A percentile compares a stretch with the other conserved stretches of the same genome.
phyloP scores from a whole-genome alignment of 2,113 vertebrate species.

The Mastomys coucha region DNA sequence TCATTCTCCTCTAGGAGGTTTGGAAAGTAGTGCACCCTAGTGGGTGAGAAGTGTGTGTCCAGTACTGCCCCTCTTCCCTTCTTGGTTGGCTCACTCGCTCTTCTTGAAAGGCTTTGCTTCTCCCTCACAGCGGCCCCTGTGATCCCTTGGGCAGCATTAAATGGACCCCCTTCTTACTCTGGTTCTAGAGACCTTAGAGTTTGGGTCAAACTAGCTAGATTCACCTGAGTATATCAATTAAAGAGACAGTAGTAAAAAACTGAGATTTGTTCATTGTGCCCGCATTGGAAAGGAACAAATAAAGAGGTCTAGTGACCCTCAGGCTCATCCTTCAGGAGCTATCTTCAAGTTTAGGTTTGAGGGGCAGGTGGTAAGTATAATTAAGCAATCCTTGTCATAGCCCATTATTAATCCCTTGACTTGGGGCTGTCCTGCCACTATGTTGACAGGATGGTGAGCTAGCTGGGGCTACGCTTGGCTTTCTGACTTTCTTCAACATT shows the following conservation, averaged over 20 bases:
- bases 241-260: not conserved
- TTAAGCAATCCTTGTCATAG: not conserved
- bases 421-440: not conserved
- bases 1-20: not conserved
- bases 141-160: not conserved
- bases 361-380: not conserved
- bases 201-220: not conserved
- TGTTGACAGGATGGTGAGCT: too few relatives aligned
- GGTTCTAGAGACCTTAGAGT: not conserved
- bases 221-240: not conserved
- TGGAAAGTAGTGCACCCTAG: not conserved
- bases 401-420: not conserved
- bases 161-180: not conserved
- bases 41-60: not conserved
- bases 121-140: not conserved
- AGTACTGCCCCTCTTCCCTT: rapidly evolving
- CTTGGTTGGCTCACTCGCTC: not conserved
- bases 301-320: not conserved
- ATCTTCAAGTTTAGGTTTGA: not conserved
- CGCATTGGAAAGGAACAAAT: not conserved
- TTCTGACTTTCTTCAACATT: not conserved
- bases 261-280: not conserved
- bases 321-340: too few relatives aligned
- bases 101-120: not conserved
- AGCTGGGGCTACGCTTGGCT: not conserved